Evolutionary conservation across 1,140 invertebrate genomes (phyloP), one percentile per base, ranked within the genome.

Genomic region (Xylocopa sonorina): DNA sequence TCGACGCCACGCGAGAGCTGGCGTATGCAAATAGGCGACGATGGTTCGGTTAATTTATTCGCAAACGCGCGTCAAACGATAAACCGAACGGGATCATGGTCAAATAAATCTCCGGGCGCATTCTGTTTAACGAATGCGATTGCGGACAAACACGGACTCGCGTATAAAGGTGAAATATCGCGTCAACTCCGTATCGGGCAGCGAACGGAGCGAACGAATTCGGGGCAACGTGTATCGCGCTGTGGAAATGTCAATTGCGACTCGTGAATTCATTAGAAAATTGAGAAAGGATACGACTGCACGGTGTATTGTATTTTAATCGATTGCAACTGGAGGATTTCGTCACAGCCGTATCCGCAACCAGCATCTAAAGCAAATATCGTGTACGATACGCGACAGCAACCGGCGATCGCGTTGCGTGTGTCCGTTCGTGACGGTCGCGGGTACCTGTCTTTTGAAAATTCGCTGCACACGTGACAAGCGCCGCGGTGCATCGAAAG

Each of bases 1-100:
- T 32, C 10, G 2, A 58, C 1, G 4, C 7, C 16, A 1, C 3
- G 32, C 10, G 1, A n/a, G 1, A n/a, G 38, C 14, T 24, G 10
- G 1, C 0, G 1, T 14, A 14, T 6, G 21, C 1, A 6, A 60
- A 38, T 60, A 34, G 9, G 41, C 9, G 7, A 29, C 14, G 4
- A 64, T n/a, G 21, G 46, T n/a, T 43, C 60, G 38, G 55, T 43
- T 27, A 63, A 63, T 63, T 63, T 27, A 63, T 16, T 43, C 38
- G 60, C 16, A 2, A 63, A 63, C 16, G 55, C 1, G 29, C 6
- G 16, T 29, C 55, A 29, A n/a, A 9, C 24, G 24, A 63, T 63
- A 63, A 63, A 63, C 16, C 38, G 4, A 27, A 43, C 34, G 27
- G 14, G 38, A 63, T 27, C 34, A 24, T 5, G n/a, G 24, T 12